Conservation (phyloP, 2,797 vertebrate genomes). For the Gadopsis bispinosus region DNA sequence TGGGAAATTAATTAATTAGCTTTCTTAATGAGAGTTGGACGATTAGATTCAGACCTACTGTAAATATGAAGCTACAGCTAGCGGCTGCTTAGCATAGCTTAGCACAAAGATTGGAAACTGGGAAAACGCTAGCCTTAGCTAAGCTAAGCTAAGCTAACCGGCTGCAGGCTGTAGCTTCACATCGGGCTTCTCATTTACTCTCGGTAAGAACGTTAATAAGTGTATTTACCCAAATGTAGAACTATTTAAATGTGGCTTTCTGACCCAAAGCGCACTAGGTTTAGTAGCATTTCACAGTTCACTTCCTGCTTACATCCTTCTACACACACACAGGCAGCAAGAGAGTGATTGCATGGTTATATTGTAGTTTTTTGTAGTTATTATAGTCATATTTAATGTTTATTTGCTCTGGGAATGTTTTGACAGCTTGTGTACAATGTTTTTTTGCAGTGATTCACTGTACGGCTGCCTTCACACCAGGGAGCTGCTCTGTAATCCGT, state of each 20-base stretch:
- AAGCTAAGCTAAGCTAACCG: not conserved
- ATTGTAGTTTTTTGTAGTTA: not conserved
- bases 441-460: conserved; percentile 54
- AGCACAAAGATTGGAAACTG: not conserved
- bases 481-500: conserved; percentile 66
- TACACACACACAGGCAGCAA: not conserved
- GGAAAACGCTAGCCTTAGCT: not conserved
- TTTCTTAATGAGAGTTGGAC: not conserved
- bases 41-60: not conserved
- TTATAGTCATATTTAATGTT: conserved; percentile 51
- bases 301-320: conserved; percentile 5
- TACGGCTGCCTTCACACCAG: conserved; percentile 54
- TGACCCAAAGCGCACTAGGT: not conserved
- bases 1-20: not conserved
- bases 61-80: not conserved
- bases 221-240: not conserved
- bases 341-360: not conserved
- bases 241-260: conserved; percentile 2
- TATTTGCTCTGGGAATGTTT: conserved; percentile 63
- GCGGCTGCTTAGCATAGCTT: not conserved
- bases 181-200: not conserved
- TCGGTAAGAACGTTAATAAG: not conserved
- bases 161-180: not conserved
- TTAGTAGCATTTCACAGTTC: conserved; percentile 23
- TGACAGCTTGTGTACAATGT: conserved; percentile 52